Evolutionary conservation across 2,888 invertebrate genomes (phyloP).

Genomic region (Meteorus cinctellus): DNA sequence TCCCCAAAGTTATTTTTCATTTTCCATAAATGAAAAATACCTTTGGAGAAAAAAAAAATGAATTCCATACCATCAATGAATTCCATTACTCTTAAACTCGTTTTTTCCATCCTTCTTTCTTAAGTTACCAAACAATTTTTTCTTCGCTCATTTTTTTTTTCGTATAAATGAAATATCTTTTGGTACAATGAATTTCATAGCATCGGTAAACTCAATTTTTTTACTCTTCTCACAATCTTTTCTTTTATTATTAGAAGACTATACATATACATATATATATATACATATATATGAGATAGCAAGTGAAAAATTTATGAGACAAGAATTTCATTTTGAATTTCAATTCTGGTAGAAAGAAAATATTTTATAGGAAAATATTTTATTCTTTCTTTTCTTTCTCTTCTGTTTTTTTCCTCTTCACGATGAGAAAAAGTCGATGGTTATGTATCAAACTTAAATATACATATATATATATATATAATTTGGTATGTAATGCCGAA

Average conservation of each 20-base stretch:
- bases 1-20: too few relatives aligned
- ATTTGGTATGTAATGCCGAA: not conserved
- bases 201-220: not conserved
- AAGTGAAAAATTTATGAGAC: conserved; percentile 21
- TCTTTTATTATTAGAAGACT: not conserved
- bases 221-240: not conserved
- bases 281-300: not conserved
- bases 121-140: too few relatives aligned
- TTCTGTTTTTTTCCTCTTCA: conserved; percentile 6
- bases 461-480: not conserved
- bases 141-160: too few relatives aligned
- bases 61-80: not conserved
- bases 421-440: not conserved
- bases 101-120: too few relatives aligned
- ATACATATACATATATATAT: too few relatives aligned
- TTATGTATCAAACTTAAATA: not conserved
- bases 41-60: not conserved
- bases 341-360: not conserved
- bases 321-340: conserved; percentile 17
- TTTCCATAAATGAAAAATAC: not conserved
- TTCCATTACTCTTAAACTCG: not conserved
- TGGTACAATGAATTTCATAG: not conserved
- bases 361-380: conserved; percentile 10
- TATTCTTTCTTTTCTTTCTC: not conserved
- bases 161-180: not conserved